Base-by-base conservation (phyloP, 2,113 vertebrate species). In the Anas platyrhynchos region DNA sequence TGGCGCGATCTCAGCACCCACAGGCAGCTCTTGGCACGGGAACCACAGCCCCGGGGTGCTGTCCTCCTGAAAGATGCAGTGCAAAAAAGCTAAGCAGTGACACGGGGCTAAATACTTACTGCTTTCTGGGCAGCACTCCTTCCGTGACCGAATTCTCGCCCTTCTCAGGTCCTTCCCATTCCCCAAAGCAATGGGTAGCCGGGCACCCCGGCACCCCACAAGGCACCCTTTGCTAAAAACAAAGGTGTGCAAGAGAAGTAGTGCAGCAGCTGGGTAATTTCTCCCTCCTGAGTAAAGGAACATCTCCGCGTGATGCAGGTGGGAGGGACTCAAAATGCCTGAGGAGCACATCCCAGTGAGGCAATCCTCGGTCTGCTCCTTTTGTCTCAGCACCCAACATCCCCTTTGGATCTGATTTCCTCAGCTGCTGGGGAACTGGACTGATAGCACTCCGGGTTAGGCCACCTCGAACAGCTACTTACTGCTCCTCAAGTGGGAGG, bases 271-370 rank as follows among this genome's bases (percentile, higher is more conserved):
- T 76, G 88, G 92, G 12, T 13, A 38, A 67, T 48, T 95, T 84
- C 88, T 86, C 86, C 63, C 34, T 95, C 86, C 61, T 84, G 56
- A 88, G 86, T 78, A 92, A 96, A 79, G 43, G 83, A 93, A 58
- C 38, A 78, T 74, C 63, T 91, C 68, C 31, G 41, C 23, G 2
- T 3, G 25, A 76, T 20, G 86, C 63, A 71, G 55, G 6, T 36
- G 25, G 34, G 22, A 71, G 18, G 81, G 56, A 38, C 86, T 83
- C 56, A 78, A 91, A 86, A 68, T 1, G 1, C 38, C 5, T 2
- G 15, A 17, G 43, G 77, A 74, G 80, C 54, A 75, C 52, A 83
- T 13, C 21, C 83, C 74, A 67, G n/a, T 5, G 62, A 87, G 73
- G 48, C 41, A 72, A 56, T 4, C 11, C 56, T 13, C n/a, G 25